These are phyloP conservation scores for Rhabdomys dilectus DNA, from an alignment of 2,113 vertebrate species.

Conservation along the genomic window DNA sequence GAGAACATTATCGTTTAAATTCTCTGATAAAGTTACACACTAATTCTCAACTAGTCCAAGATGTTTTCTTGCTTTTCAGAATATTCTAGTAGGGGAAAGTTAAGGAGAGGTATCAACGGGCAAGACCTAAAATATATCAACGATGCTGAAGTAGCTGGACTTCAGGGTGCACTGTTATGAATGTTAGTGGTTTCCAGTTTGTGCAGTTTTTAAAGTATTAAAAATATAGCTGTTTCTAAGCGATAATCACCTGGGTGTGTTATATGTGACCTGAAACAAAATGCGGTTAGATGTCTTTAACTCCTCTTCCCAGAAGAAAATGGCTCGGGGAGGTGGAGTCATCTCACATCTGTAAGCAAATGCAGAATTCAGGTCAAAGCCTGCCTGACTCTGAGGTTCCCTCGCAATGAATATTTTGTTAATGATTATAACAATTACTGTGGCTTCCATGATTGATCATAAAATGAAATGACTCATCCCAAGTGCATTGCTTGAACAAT, in stretches of 20 bases:
- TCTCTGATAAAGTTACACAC: not conserved
- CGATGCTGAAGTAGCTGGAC: not conserved
- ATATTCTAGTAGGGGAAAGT: not conserved
- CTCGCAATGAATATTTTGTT: not conserved
- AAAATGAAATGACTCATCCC: not conserved
- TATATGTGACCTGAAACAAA: slow-evolving; percentile 3
- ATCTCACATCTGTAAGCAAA: not conserved
- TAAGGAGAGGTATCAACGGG: not conserved
- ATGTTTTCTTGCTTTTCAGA: slow-evolving; percentile 7
- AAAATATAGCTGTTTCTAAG: not conserved
- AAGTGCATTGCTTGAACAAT: not conserved
- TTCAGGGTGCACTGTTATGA: not conserved
- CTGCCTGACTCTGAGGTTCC: not conserved
- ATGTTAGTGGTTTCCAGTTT: not conserved
- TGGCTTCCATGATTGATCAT: not conserved
- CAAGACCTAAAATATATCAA: not conserved
- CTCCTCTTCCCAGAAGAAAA: not conserved
- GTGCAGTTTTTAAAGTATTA: not conserved
- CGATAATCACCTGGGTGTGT: not conserved
- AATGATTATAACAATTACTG: not conserved
- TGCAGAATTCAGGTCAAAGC: not conserved
- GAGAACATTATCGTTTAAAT: not conserved
- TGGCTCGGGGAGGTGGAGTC: not conserved
- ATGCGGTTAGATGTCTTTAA: not conserved
- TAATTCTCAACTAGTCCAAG: not conserved